These are phyloP conservation scores for Grallaria varia DNA, from an alignment of 2,113 vertebrate genomes.

Conservation along the genomic window DNA sequence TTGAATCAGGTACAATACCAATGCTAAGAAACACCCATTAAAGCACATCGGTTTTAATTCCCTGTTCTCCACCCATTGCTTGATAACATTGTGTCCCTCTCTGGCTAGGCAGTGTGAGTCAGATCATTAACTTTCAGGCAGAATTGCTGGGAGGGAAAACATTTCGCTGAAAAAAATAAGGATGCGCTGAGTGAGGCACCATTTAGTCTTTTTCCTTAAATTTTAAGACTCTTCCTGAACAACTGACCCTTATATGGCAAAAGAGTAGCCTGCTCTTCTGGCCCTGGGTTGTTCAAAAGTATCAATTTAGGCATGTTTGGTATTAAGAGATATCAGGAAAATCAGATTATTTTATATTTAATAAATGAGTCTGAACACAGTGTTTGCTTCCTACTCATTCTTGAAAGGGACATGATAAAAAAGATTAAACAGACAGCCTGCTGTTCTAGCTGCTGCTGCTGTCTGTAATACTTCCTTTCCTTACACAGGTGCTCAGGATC, in stretches of 20 bases:
- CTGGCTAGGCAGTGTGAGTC: slow-evolving; percentile 4
- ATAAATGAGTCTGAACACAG: slow-evolving; percentile 35
- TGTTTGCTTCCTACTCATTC: slow-evolving; percentile 61
- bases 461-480: slow-evolving; percentile 68
- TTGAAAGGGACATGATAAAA: slow-evolving; percentile 31
- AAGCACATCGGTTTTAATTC: background rate
- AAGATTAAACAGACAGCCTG: background rate
- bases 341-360: slow-evolving; percentile 47
- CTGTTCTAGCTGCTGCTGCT: slow-evolving; percentile 14
- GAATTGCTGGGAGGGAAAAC: background rate
- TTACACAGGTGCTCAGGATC: background rate
- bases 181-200: background rate
- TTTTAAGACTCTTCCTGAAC: background rate
- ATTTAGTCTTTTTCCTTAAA: background rate
- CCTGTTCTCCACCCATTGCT: background rate
- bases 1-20: background rate
- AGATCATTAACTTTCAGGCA: background rate
- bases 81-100: background rate
- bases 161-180: background rate
- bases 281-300: background rate
- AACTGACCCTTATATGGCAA: background rate
- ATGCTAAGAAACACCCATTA: background rate
- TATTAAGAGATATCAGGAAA: slow-evolving; percentile 13
- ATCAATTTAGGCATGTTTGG: background rate
- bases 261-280: background rate